phyloP scores from a whole-genome alignment of 2,113 vertebrate genomes.

The Raja brachyura region DNA sequence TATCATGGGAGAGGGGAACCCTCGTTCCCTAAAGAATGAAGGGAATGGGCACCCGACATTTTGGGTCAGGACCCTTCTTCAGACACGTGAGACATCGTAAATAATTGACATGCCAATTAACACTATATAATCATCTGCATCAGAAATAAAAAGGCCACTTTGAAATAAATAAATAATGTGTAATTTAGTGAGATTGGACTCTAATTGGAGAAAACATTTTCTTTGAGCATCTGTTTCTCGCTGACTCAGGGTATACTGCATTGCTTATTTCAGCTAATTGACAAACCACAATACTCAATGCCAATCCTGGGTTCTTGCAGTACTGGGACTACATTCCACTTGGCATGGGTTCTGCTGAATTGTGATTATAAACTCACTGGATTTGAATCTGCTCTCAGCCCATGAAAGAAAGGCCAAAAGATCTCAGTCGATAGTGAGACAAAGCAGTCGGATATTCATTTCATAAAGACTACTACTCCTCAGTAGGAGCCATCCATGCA shows the following conservation, averaged over 20 bases:
- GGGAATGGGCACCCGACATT: no score
- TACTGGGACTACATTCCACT: background rate
- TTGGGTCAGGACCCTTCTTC: no score
- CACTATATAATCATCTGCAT: background rate
- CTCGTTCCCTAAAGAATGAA: no score
- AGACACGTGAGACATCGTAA: no score
- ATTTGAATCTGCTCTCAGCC: background rate
- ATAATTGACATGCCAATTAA: background rate
- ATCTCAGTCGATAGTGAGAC: background rate
- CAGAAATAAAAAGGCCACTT: slow-evolving; percentile 6
- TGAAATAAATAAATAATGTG: background rate
- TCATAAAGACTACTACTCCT: background rate
- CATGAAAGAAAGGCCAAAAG: background rate
- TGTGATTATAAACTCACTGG: background rate
- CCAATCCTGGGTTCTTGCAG: background rate
- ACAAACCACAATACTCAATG: background rate
- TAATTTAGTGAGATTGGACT: background rate
- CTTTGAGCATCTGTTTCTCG: background rate
- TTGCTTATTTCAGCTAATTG: slow-evolving; percentile 20
- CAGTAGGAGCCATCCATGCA: background rate
- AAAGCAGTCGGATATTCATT: background rate
- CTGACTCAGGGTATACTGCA: background rate
- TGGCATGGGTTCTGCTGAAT: background rate
- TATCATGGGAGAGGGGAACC: no score
- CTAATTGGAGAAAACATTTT: background rate